Evolutionary conservation across 2,797 vertebrate genomes (phyloP).

Genomic region (Hylomyscus alleni): DNA sequence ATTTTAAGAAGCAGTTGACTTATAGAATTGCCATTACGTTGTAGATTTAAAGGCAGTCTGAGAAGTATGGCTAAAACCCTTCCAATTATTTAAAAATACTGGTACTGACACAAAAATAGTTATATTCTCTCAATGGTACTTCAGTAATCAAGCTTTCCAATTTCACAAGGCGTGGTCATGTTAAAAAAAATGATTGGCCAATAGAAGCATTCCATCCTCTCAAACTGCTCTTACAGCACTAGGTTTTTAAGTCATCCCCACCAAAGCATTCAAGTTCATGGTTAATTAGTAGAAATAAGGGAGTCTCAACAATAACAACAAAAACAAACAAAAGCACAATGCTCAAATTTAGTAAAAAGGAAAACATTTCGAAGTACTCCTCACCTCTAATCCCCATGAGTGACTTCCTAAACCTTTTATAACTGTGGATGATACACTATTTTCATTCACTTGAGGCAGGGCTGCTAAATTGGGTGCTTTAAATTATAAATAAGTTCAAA

Average conservation of each 20-base stretch:
- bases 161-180: not conserved
- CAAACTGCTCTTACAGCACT: not conserved
- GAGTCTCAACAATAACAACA: conserved; percentile 14
- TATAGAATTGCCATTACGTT: not conserved
- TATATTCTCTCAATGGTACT: not conserved
- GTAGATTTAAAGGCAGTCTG: conserved; percentile 48
- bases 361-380: not conserved
- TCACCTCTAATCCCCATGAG: not conserved
- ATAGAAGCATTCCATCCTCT: not conserved
- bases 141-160: conserved; percentile 19
- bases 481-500: conserved; percentile 37
- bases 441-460: conserved; percentile 50
- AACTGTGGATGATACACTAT: not conserved
- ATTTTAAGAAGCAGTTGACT: conserved; percentile 64
- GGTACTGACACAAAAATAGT: not conserved
- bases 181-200: not conserved
- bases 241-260: not conserved
- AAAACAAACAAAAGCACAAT: not conserved
- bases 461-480: not conserved
- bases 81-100: conserved; percentile 27
- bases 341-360: conserved; percentile 32
- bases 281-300: not conserved
- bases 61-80: not conserved
- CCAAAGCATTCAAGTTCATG: not conserved
- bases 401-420: conserved; percentile 42